These are phyloP conservation scores for Podarcis siculus DNA, from an alignment of 2,797 vertebrate genomes.

Conservation along the genomic window DNA sequence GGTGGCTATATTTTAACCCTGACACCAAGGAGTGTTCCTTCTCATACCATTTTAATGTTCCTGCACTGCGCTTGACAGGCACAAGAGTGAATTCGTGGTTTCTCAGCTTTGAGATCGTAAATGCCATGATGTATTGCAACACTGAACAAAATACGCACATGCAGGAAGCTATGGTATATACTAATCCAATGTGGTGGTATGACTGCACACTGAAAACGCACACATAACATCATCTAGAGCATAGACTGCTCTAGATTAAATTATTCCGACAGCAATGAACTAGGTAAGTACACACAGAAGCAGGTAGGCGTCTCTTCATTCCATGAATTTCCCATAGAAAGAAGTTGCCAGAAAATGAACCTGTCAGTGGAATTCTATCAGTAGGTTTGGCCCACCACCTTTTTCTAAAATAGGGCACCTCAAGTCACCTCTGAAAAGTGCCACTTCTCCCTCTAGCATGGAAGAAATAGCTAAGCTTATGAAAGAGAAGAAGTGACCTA, in stretches of 20 bases:
- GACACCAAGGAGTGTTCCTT: not conserved
- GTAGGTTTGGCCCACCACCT: not conserved
- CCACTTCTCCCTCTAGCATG: too few relatives aligned
- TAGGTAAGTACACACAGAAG: not conserved
- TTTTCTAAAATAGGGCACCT: too few relatives aligned
- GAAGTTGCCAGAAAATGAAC: not conserved
- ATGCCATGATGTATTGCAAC: not conserved
- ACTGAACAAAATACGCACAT: conserved; percentile 7
- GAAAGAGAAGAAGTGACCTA: too few relatives aligned
- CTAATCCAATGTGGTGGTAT: not conserved
- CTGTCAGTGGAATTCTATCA: not conserved
- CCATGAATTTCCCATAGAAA: not conserved
- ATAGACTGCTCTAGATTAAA: too few relatives aligned
- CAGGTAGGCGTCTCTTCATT: not conserved
- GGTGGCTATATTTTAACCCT: not conserved
- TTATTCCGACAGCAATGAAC: not conserved
- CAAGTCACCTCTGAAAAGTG: too few relatives aligned
- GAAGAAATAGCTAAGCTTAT: too few relatives aligned
- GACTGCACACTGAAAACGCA: not conserved
- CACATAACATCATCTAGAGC: not conserved
- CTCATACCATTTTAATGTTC: not conserved
- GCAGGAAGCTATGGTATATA: not conserved
- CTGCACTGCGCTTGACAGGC: not conserved
- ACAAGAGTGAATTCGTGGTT: not conserved
- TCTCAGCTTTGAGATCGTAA: not conserved